Evolutionary conservation across 2,113 vertebrate genomes (phyloP).

Genomic region (Rhea americana): DNA sequence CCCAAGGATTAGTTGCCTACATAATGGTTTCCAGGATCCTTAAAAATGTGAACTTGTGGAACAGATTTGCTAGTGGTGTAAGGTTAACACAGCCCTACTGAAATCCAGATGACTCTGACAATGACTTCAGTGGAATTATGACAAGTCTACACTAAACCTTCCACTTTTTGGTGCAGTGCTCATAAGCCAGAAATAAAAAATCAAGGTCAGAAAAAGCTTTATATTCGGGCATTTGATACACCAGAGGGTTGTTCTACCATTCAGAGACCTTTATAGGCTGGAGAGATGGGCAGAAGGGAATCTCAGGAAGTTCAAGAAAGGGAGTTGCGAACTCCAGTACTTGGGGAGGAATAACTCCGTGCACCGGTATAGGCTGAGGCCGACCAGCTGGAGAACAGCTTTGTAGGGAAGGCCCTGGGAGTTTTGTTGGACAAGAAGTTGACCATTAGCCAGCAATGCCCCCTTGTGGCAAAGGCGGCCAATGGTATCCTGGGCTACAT

Average conservation of each 20-base stretch:
- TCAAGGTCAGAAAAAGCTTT: not conserved
- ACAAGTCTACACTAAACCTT: not conserved
- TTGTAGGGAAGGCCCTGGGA: not conserved
- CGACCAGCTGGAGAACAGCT: not conserved
- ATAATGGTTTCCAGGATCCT: not conserved
- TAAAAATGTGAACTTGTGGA: not conserved
- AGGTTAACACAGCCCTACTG: not conserved
- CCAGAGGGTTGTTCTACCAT: not conserved
- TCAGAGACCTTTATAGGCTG: not conserved
- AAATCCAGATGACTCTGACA: not conserved
- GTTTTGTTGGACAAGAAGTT: not conserved
- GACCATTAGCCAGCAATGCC: not conserved
- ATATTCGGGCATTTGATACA: not conserved
- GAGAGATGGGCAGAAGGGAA: not conserved
- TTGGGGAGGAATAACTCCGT: not conserved
- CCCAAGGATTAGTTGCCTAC: slow-evolving; percentile 35
- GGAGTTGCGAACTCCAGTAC: not conserved
- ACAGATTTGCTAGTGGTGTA: not conserved
- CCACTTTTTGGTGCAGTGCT: not conserved
- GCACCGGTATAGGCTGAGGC: not conserved
- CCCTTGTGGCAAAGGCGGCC: not conserved
- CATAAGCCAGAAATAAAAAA: not conserved
- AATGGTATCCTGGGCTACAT: not conserved
- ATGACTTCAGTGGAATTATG: not conserved
- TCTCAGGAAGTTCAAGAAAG: not conserved